Evolutionary conservation across 2,113 vertebrate genomes (phyloP).

Genomic region (Harpagus bidentatus): DNA sequence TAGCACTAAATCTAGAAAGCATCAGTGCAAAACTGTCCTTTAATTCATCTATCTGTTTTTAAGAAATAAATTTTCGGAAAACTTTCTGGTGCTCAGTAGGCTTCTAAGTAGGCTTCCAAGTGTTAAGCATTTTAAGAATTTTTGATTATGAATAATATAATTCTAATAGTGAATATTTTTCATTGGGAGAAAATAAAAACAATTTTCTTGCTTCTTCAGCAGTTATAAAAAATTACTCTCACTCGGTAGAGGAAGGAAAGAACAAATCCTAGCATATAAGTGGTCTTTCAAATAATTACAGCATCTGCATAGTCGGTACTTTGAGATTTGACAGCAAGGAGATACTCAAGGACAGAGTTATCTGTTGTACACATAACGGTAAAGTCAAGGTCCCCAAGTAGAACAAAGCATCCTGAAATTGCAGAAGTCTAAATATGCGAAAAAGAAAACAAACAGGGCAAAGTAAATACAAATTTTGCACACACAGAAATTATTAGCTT

Average conservation of each 20-base stretch:
- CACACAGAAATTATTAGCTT: not conserved
- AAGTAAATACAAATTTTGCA: not conserved
- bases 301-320: not conserved
- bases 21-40: not conserved
- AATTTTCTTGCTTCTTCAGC: not conserved
- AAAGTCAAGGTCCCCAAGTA: not conserved
- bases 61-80: conserved; percentile 24
- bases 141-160: not conserved
- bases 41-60: not conserved
- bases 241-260: not conserved
- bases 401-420: not conserved
- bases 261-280: not conserved
- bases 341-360: not conserved
- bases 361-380: not conserved
- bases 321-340: not conserved
- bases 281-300: conserved; percentile 3
- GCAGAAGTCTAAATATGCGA: not conserved
- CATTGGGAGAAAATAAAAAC: not conserved
- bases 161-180: not conserved
- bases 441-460: not conserved
- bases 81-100: not conserved
- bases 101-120: conserved; percentile 12
- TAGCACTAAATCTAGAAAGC: conserved; percentile 16
- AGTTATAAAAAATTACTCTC: not conserved
- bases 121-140: not conserved